phyloP scores from a whole-genome alignment of 2,888 invertebrate genomes.

The Metacarcinus magister region DNA sequence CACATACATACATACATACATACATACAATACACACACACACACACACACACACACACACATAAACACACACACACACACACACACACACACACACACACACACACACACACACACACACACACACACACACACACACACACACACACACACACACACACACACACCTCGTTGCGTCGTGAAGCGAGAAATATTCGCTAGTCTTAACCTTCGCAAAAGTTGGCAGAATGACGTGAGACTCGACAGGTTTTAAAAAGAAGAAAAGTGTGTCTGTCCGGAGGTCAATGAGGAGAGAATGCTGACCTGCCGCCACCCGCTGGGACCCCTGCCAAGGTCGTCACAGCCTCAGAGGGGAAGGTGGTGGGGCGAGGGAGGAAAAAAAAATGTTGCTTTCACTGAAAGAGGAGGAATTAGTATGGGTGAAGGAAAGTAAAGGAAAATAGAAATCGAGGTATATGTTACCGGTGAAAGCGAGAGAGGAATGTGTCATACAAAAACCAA shows the following conservation, averaged over 20 bases:
- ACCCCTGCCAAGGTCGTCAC: slow-evolving; percentile 33
- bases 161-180: neutral
- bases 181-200: neutral
- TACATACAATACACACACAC: no score
- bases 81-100: slow-evolving; percentile 2
- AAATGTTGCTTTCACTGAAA: slow-evolving; percentile 23
- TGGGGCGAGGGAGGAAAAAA: neutral
- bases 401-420: neutral
- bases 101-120: neutral
- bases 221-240: neutral
- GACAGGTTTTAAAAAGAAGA: slow-evolving; percentile 10
- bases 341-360: neutral
- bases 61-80: neutral
- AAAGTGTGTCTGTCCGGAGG: neutral
- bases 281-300: slow-evolving; percentile 31
- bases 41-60: neutral
- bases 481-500: neutral
- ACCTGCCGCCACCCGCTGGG: slow-evolving; percentile 20
- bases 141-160: slow-evolving; percentile 11
- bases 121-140: slow-evolving; percentile 26
- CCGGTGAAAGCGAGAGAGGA: neutral
- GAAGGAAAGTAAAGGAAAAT: neutral
- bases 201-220: neutral
- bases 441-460: neutral
- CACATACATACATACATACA: neutral